These are phyloP conservation scores for Yoshiicerus persimilis DNA, from an alignment of 1,140 invertebrate species.

Conservation along the genomic window DNA sequence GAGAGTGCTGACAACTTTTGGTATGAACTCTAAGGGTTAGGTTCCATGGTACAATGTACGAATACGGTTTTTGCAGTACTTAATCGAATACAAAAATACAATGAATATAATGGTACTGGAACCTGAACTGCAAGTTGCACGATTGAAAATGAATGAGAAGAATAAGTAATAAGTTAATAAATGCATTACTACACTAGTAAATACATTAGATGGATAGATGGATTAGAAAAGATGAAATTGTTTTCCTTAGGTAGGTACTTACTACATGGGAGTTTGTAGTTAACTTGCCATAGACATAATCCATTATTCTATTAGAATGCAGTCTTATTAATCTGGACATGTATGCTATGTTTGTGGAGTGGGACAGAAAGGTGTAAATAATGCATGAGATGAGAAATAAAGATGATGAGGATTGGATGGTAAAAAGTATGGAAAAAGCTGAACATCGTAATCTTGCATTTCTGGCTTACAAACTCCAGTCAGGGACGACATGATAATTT, in stretches of 20 bases:
- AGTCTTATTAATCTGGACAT: background rate
- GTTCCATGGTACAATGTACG: too few relatives aligned
- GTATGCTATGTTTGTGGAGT: background rate
- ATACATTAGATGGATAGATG: background rate
- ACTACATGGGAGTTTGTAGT: background rate
- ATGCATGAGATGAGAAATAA: constrained; percentile 17
- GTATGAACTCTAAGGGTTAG: too few relatives aligned
- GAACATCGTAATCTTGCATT: background rate
- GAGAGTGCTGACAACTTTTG: too few relatives aligned
- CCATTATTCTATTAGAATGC: background rate
- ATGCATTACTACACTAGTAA: background rate
- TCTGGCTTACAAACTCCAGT: constrained; percentile 3
- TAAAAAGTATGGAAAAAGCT: background rate
- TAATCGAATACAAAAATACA: too few relatives aligned
- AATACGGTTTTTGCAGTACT: too few relatives aligned
- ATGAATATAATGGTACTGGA: too few relatives aligned
- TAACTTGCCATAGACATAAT: background rate
- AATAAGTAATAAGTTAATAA: background rate
- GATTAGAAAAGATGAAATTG: background rate
- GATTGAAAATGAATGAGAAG: background rate
- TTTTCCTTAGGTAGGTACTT: background rate
- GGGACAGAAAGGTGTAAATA: background rate
- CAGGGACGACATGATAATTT: constrained; percentile 6
- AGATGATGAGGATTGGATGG: background rate
- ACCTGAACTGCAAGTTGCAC: too few relatives aligned